phyloP scores from a whole-genome alignment of 2,797 vertebrate species.

The Malurus leucopterus region DNA sequence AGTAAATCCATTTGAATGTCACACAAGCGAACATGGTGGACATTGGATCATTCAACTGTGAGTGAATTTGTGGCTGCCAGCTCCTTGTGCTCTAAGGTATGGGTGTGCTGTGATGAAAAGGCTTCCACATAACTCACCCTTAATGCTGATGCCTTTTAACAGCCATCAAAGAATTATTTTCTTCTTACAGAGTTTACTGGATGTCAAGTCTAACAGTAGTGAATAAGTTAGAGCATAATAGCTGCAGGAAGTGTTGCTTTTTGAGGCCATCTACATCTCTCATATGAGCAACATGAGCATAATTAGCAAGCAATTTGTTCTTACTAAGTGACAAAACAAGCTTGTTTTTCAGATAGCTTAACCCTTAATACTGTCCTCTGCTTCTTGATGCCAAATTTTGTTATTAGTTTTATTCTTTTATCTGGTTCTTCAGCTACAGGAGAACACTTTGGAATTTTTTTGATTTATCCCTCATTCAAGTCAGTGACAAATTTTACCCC shows the following conservation, averaged over 20 bases:
- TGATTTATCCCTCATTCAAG: not conserved
- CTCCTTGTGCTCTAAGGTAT: not conserved
- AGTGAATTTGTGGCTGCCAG: not conserved
- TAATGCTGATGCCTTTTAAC: not conserved
- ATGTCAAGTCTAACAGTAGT: not conserved
- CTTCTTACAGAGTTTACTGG: not conserved
- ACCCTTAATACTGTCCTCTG: not conserved
- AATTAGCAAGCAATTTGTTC: conserved; percentile 18
- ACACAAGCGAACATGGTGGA: not conserved
- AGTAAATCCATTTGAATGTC: not conserved
- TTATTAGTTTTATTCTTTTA: not conserved
- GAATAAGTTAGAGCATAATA: not conserved
- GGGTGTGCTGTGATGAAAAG: not conserved
- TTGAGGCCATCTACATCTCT: not conserved
- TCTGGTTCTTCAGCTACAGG: not conserved
- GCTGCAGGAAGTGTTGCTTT: not conserved
- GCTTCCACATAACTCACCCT: not conserved
- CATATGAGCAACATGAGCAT: not conserved
- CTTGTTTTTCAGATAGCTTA: not conserved
- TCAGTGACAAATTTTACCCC: not conserved
- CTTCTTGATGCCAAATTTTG: not conserved
- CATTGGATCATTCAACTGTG: not conserved
- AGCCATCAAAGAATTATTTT: not conserved
- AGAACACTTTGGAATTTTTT: not conserved
- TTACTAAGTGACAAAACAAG: not conserved